A percentile compares a stretch with the other conserved stretches of the same genome.
These are phyloP conservation scores for Euwallacea similis DNA, from an alignment of 1,140 invertebrate genomes.

Conservation along the genomic window DNA sequence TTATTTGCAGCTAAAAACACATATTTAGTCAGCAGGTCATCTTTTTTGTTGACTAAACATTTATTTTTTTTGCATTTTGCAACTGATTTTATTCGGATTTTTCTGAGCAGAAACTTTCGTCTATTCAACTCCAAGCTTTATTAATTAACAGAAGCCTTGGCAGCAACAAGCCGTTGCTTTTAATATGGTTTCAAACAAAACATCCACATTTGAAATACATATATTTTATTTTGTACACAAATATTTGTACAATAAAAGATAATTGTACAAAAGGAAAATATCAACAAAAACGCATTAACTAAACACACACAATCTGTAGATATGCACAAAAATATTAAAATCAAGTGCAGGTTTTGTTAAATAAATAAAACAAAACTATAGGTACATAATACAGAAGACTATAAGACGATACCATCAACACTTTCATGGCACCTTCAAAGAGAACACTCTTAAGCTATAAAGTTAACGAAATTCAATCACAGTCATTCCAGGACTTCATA, in stretches of 20 bases:
- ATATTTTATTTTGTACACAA: constrained; percentile 32
- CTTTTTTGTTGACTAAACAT: too few relatives aligned
- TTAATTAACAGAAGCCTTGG: too few relatives aligned
- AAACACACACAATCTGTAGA: constrained; percentile 8
- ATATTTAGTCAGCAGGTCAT: too few relatives aligned
- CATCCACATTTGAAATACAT: constrained; percentile 12
- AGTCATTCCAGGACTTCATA: constrained; percentile 20
- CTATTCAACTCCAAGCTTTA: too few relatives aligned
- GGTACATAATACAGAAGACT: too few relatives aligned
- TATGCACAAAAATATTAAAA: background rate
- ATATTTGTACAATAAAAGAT: constrained; percentile 23
- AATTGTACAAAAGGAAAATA: constrained; percentile 29
- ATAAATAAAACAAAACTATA: background rate
- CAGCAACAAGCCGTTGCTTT: too few relatives aligned
- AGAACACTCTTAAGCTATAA: too few relatives aligned
- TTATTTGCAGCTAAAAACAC: too few relatives aligned
- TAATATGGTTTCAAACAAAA: background rate
- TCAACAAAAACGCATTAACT: constrained; percentile 11
- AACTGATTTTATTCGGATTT: too few relatives aligned
- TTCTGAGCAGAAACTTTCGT: too few relatives aligned
- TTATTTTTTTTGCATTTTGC: too few relatives aligned
- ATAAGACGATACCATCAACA: background rate
- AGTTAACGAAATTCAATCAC: constrained; percentile 14
- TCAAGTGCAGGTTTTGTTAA: background rate
- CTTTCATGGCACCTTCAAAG: too few relatives aligned